A percentile compares a stretch with the other conserved stretches of the same genome.
phyloP scores from a whole-genome alignment of 2,797 vertebrate genomes.

The Pseudochirops corinnae region DNA sequence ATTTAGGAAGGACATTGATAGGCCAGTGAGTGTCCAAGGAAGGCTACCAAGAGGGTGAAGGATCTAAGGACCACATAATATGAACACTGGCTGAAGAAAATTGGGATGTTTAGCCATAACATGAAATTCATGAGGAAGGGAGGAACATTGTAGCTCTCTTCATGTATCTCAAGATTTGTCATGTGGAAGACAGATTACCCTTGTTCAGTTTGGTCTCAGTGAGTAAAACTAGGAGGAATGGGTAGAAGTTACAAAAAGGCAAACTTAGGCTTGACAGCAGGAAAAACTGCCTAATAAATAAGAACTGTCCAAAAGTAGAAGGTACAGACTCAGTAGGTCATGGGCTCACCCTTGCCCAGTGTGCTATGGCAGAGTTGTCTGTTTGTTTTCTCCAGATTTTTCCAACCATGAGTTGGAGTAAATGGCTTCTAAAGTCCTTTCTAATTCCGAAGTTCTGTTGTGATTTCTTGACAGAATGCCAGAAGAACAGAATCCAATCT shows the following conservation, averaged over 20 bases:
- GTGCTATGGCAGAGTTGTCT: background rate
- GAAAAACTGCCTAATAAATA: background rate
- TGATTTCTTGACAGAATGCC: background rate
- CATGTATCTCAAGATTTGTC: background rate
- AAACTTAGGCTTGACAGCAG: background rate
- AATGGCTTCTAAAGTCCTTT: background rate
- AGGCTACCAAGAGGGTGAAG: background rate
- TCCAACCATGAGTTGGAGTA: background rate
- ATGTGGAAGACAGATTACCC: background rate
- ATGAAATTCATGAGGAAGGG: background rate
- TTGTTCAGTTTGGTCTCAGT: background rate
- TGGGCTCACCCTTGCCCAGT: background rate
- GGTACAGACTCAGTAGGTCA: background rate
- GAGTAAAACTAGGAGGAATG: background rate
- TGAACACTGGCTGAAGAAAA: background rate
- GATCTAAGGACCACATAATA: background rate
- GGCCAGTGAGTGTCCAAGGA: background rate
- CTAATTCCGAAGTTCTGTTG: background rate
- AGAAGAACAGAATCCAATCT: background rate
- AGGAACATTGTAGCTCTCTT: background rate
- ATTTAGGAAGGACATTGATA: background rate
- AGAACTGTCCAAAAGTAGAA: background rate
- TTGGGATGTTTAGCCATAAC: background rate
- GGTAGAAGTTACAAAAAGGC: background rate
- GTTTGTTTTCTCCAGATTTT: background rate